phyloP scores from a whole-genome alignment of 64 coral and sea anemone genomes.

The Astreopora myriophthalma region DNA sequence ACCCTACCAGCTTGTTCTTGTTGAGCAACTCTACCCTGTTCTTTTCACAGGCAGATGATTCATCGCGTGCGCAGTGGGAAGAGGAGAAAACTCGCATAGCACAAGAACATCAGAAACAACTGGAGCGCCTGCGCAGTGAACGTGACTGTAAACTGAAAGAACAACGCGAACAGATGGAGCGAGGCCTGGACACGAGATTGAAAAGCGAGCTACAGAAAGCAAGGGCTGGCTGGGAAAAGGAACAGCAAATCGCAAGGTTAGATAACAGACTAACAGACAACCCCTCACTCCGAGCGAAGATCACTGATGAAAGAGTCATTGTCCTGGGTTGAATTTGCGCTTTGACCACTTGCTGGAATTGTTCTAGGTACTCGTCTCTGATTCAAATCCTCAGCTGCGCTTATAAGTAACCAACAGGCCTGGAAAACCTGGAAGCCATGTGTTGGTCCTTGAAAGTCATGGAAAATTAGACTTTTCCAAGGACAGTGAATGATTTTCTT shows the following conservation, averaged over 20 bases:
- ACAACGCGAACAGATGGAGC: conserved; percentile 44
- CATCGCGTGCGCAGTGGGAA: neutral
- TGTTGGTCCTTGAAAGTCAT: too few relatives aligned
- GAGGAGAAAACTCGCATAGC: conserved; percentile 4
- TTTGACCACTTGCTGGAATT: too few relatives aligned
- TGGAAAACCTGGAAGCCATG: too few relatives aligned
- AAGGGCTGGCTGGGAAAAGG: conserved; percentile 83
- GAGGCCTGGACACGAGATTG: conserved; percentile 68
- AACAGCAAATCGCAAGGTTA: conserved; percentile 86
- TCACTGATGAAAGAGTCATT: too few relatives aligned
- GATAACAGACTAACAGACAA: neutral
- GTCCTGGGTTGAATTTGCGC: too few relatives aligned
- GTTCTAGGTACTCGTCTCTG: too few relatives aligned
- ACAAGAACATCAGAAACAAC: conserved; percentile 43
- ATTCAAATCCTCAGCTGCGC: too few relatives aligned
- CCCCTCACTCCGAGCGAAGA: neutral
- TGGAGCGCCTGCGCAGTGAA: conserved; percentile 58
- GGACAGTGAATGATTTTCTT: too few relatives aligned
- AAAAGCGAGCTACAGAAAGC: conserved; percentile 68
- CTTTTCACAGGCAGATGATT: neutral
- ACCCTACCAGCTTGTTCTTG: neutral
- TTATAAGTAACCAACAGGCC: too few relatives aligned
- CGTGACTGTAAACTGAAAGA: conserved; percentile 57
- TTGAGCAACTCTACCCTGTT: neutral
- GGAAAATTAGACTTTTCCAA: too few relatives aligned